These are phyloP conservation scores for Trichomalopsis sarcophagae DNA, from an alignment of 1,140 invertebrate genomes.

Conservation along the genomic window DNA sequence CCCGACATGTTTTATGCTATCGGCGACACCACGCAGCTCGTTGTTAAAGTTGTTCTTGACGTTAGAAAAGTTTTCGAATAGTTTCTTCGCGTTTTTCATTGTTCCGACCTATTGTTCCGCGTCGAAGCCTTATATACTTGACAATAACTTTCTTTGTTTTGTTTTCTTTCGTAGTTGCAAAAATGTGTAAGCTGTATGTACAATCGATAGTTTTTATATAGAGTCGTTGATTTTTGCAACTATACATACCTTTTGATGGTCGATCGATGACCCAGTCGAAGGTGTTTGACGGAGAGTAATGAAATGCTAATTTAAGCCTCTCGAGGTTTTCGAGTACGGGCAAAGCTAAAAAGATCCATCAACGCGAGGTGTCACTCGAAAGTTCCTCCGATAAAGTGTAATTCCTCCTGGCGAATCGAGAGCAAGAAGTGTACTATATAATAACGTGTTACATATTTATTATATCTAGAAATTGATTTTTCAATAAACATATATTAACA, in stretches of 20 bases:
- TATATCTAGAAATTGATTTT: conserved; percentile 43
- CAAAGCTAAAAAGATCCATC: conserved; percentile 17
- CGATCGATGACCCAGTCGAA: neutral
- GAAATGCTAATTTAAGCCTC: conserved; percentile 1
- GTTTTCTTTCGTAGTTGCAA: conserved; percentile 20
- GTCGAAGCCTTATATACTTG: too few relatives aligned
- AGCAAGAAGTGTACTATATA: conserved; percentile 53
- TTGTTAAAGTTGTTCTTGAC: neutral
- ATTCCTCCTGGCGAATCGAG: conserved; percentile 51
- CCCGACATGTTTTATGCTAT: conserved; percentile 23
- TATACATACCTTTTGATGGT: conserved; percentile 11
- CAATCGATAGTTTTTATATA: conserved; percentile 42
- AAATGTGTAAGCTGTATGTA: conserved; percentile 30
- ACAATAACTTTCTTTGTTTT: neutral
- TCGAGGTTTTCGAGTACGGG: neutral
- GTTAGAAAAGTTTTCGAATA: neutral
- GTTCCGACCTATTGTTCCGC: neutral
- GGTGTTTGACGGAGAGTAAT: neutral
- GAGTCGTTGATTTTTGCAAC: conserved; percentile 27
- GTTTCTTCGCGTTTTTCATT: conserved; percentile 13
- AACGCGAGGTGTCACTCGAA: conserved; percentile 23
- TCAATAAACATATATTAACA: conserved; percentile 46
- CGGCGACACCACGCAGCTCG: conserved; percentile 10
- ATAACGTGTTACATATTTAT: conserved; percentile 52
- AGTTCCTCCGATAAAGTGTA: conserved; percentile 49